Conservation (phyloP, 2,113 vertebrate genomes). For the Apaloderma vittatum region DNA sequence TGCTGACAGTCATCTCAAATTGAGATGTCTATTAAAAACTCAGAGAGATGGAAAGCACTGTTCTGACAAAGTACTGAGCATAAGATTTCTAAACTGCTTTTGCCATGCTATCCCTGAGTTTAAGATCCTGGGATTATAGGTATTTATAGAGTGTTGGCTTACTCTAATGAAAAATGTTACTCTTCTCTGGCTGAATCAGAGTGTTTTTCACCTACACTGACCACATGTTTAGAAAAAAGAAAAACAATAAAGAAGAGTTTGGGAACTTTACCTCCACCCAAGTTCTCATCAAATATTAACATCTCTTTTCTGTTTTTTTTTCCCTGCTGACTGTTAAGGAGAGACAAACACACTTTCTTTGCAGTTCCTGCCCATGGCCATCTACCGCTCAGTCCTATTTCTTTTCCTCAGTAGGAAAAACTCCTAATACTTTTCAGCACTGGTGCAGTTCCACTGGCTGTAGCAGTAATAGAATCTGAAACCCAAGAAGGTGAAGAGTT, state of each 20-base stretch:
- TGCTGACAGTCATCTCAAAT: constrained; percentile 34
- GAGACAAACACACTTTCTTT: neutral
- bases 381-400: neutral
- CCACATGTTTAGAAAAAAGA: neutral
- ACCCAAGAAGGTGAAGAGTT: neutral
- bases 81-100: neutral
- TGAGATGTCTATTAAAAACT: constrained; percentile 38
- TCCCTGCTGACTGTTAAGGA: neutral
- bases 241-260: neutral
- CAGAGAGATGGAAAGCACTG: neutral
- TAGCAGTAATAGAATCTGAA: neutral
- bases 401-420: neutral
- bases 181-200: neutral
- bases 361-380: neutral
- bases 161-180: neutral
- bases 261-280: neutral
- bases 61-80: neutral
- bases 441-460: neutral
- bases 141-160: constrained; percentile 17
- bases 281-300: neutral
- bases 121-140: neutral
- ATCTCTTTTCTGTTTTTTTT: neutral
- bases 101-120: neutral
- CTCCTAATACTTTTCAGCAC: neutral
- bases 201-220: neutral